Evolutionary conservation across 2,888 invertebrate genomes (phyloP), one percentile per base, ranked within the genome.

Genomic region (Bombylius major): DNA sequence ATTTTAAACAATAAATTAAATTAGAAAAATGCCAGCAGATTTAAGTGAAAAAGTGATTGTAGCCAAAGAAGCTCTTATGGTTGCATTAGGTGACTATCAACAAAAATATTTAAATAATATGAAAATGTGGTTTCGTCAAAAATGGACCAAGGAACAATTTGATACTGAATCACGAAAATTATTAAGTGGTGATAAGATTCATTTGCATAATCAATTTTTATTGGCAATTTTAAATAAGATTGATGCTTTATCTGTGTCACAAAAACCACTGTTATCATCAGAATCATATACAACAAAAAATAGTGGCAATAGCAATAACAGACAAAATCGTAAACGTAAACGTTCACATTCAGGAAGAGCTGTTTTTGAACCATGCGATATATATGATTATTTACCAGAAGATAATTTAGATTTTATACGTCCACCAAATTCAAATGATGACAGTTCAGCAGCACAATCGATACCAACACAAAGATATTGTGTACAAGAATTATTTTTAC

Each of bases 201-300:
- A 84, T 67, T 79, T 86, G 54, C 94, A 94, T 70, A 93, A 93
- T 73, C 83, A 86, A 65, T 93, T 93, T 67, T 74, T 93, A 8
- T 70, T 89, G 23, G 88, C 90, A 0, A 76, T 93, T 47, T 76
- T 90, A 44, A 84, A 86, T 65, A 89, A 87, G 77, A 88, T 89
- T 51, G 71, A 71, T 49, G 66, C 67, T 0, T 66, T 71, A 48
- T 62, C 69, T 1, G 61, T 64, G 5, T 68, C 69, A 0, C 65
- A 66, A 53, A 62, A 62, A 6, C 64, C 62, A 50, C 52, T 62
- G 4, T 62, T 62, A 52, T 55, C 58, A 50, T 31, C 39, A 23
- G 34, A 36, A 52, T 31, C 6, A 39, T 31, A 39, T 32, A 13
- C 77, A 61, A 70, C 72, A 6, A 50, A 36, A 23, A 23, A 23